Base-by-base conservation (phyloP, 1,140 invertebrate genomes). In the Drosophila littoralis region DNA sequence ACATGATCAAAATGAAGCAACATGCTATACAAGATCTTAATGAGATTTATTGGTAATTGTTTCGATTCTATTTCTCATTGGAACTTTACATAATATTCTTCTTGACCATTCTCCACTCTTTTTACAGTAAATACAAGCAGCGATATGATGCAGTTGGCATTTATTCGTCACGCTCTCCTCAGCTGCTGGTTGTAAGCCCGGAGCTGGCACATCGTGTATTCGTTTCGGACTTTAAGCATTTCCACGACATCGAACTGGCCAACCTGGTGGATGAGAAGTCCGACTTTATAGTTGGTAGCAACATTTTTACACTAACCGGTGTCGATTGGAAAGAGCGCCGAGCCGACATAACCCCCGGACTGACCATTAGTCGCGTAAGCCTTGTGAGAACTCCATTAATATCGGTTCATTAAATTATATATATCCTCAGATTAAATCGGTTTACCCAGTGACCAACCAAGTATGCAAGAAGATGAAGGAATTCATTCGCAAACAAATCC, bases 261-360 rank as follows among this genome's bases (percentile, higher is more conserved):
- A 55, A 10, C 1, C 32, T 74, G 12, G 6, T 93, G 0, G 88
- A 93, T 46, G 75, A 91, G 43, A 75, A 93, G 28, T 55, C 72
- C 1, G 93, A 94, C 71, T 91, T 85, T 6, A 90, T 94, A 17
- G 72, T 93, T n/a, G 91, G 81, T 13, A 80, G 82, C 17, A 94
- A 94, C 74, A 92, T 93, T 0, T 94, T 94, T 46, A 50, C 88
- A 7, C 61, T 92, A 45, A 77, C 70, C 8, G 93, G 93, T 6
- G 88, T 93, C 9, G 68, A 76, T 33, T 95, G 95, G 95, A 94
- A 94, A 77, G 75, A 93, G 38, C 92, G 93, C 12, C 82, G 94
- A 38, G 83, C 88, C 1, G 93, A 94, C 42, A 83, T 94, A 13
- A 94, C 94, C 13, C 93, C 94, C 6, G 93, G 93, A 3, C 93